Conservation (phyloP, 1,140 invertebrate species). For the Thalassaphorura encarpata region DNA sequence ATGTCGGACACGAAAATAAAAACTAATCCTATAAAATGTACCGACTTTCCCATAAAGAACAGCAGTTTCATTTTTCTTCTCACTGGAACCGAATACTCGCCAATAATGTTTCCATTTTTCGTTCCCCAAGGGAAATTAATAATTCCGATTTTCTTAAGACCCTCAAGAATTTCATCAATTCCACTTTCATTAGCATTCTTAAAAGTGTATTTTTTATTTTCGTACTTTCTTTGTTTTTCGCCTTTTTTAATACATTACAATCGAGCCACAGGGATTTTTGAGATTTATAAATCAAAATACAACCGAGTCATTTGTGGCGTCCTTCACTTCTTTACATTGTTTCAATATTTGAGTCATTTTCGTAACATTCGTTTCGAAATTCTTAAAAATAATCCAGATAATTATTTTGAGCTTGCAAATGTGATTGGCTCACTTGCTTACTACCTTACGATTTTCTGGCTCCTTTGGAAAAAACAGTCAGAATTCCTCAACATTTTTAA, state of each 20-base stretch:
- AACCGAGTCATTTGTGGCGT: neutral
- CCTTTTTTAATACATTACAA: constrained; percentile 2
- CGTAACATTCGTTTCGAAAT: neutral
- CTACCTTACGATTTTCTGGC: neutral
- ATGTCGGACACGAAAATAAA: too few species aligned
- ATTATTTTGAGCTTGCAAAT: constrained; percentile 12
- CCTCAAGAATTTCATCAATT: too few species aligned
- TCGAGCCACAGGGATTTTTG: neutral
- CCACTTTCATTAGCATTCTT: constrained; percentile 1
- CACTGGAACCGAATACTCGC: too few species aligned
- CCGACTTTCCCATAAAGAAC: too few species aligned
- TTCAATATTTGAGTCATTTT: constrained; percentile 4
- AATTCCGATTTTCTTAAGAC: too few species aligned
- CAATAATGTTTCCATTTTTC: too few species aligned
- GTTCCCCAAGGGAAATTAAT: too few species aligned
- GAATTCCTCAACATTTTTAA: constrained; percentile 1
- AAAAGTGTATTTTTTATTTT: constrained; percentile 2
- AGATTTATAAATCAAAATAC: neutral
- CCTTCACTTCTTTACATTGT: neutral
- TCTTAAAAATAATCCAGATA: constrained; percentile 1
- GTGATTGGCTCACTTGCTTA: neutral
- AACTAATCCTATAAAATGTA: too few species aligned
- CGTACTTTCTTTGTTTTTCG: constrained; percentile 1
- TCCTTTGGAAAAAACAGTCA: neutral
- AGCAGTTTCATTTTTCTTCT: too few species aligned